Evolutionary conservation across 2,888 invertebrate genomes (phyloP).

Genomic region (Drosophila cracens): DNA sequence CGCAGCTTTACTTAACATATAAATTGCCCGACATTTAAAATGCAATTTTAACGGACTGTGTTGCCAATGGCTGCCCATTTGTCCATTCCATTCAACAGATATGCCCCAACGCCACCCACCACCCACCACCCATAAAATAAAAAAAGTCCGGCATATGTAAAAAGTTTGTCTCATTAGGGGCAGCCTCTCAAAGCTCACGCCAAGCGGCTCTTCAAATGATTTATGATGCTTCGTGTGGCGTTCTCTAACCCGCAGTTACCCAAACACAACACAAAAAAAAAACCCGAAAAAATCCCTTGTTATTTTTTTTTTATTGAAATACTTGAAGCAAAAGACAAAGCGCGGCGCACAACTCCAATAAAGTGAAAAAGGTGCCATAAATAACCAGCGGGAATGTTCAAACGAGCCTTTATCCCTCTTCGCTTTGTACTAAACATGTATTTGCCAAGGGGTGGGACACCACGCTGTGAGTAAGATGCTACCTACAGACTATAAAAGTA

Average conservation of each 20-base stretch:
- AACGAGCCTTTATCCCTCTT: constrained; percentile 42
- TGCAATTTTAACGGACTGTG: constrained; percentile 57
- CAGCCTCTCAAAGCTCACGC: constrained; percentile 29
- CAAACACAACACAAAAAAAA: constrained; percentile 1
- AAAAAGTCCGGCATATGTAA: constrained; percentile 39
- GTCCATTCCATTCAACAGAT: constrained; percentile 61
- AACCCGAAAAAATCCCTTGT: constrained; percentile 8
- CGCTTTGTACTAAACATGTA: constrained; percentile 25
- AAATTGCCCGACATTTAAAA: constrained; percentile 71
- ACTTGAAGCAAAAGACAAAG: constrained; percentile 69
- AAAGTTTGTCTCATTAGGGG: constrained; percentile 68
- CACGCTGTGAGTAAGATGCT: constrained; percentile 32
- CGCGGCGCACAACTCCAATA: constrained; percentile 72
- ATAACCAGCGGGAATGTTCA: constrained; percentile 59
- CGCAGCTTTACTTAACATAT: constrained; percentile 64
- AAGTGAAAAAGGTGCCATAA: constrained; percentile 80
- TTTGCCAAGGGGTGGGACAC: constrained; percentile 33
- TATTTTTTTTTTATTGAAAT: constrained; percentile 66
- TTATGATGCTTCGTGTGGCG: constrained; percentile 58
- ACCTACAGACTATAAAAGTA: constrained; percentile 38
- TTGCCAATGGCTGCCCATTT: constrained; percentile 56
- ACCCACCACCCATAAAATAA: neutral
- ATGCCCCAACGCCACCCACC: neutral
- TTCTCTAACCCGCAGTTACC: constrained; percentile 31
- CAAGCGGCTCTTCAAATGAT: constrained; percentile 60